These are phyloP conservation scores for Caenorhabditis sp. DNA, from an alignment of 2,888 invertebrate species.

Conservation along the genomic window DNA sequence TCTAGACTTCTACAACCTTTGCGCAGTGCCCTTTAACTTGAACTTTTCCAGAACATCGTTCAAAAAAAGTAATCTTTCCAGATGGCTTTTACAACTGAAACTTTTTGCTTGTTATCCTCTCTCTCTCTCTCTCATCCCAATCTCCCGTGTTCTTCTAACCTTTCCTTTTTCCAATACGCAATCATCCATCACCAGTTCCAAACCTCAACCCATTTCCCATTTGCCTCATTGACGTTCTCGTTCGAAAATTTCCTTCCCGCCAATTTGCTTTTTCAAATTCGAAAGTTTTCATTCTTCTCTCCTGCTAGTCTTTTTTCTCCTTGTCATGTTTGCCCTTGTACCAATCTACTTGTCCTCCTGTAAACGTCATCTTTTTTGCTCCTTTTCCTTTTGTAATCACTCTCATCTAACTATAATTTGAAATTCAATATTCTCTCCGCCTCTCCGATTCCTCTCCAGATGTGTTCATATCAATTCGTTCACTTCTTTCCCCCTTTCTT, in stretches of 20 bases:
- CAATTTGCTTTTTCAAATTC: slow-evolving; percentile 9
- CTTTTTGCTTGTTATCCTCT: background rate
- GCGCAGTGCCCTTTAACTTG: too few species aligned
- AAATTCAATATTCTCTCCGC: slow-evolving; percentile 5
- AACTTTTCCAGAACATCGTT: too few species aligned
- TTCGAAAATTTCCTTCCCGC: slow-evolving; percentile 16
- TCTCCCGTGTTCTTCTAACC: background rate
- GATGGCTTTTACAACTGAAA: too few species aligned
- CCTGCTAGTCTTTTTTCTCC: background rate
- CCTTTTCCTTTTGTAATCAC: slow-evolving; percentile 18
- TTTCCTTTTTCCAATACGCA: background rate
- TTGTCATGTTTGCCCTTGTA: slow-evolving; percentile 33
- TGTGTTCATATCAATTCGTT: slow-evolving; percentile 55
- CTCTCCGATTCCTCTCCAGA: slow-evolving; percentile 32
- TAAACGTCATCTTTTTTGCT: slow-evolving; percentile 19
- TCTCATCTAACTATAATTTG: background rate
- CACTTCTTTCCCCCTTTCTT: slow-evolving; percentile 4
- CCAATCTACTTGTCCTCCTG: slow-evolving; percentile 22
- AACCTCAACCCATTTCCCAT: slow-evolving; percentile 2
- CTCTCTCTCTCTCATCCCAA: background rate
- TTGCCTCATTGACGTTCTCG: slow-evolving; percentile 24
- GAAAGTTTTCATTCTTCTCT: slow-evolving; percentile 12
- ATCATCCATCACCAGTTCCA: slow-evolving; percentile 1
- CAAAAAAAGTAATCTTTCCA: too few species aligned
- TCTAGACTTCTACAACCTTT: too few species aligned